Evolutionary conservation across 2,888 invertebrate species (phyloP).

Genomic region (Ichneumon xanthorius): DNA sequence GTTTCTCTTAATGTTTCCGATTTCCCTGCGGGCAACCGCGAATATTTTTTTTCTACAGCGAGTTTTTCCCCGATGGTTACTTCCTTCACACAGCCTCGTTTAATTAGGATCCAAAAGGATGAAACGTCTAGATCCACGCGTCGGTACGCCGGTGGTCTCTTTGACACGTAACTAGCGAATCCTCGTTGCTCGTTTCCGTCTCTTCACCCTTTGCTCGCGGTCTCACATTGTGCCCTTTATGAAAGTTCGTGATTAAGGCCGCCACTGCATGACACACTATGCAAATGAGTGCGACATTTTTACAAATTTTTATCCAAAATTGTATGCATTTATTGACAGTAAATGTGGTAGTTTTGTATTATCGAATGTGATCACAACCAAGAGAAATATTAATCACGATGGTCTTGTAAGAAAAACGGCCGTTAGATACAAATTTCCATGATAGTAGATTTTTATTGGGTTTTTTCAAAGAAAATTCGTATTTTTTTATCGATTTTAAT

Average conservation of each 20-base stretch:
- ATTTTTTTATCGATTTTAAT: too few species aligned
- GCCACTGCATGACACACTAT: too few species aligned
- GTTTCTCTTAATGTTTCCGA: background rate
- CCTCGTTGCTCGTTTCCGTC: background rate
- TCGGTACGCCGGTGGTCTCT: background rate
- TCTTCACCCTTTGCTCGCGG: background rate
- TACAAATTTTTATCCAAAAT: too few species aligned
- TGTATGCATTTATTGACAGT: too few species aligned
- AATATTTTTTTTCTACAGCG: background rate
- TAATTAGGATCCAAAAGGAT: constrained; percentile 18
- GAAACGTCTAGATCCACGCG: background rate
- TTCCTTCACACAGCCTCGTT: background rate
- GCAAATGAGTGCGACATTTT: too few species aligned
- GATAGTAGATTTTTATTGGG: too few species aligned
- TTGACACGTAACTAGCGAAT: constrained; percentile 2
- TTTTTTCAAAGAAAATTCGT: too few species aligned
- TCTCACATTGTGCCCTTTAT: background rate
- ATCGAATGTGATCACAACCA: too few species aligned
- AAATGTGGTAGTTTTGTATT: too few species aligned
- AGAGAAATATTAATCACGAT: too few species aligned
- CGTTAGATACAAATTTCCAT: too few species aligned
- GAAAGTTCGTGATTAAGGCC: constrained; percentile 1
- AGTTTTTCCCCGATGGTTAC: background rate
- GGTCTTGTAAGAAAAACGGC: too few species aligned
- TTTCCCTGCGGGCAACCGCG: background rate